Evolutionary conservation across 1,140 invertebrate genomes (phyloP).

Genomic region (Leptonema lineaticorne): DNA sequence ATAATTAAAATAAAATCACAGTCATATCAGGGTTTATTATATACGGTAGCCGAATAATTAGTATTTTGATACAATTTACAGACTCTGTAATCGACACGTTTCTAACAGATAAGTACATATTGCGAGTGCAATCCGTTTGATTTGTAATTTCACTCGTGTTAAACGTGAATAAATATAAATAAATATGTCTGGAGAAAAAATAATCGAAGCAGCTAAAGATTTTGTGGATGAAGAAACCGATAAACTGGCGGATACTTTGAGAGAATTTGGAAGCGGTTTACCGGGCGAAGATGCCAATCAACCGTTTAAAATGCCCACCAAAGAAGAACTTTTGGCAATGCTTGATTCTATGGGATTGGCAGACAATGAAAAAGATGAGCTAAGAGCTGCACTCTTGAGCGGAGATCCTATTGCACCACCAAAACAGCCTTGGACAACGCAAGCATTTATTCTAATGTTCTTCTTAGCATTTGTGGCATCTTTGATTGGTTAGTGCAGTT

Average conservation of each 20-base stretch:
- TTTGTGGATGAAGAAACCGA: conserved; percentile 48
- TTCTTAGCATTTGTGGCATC: conserved; percentile 44
- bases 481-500: conserved; percentile 46
- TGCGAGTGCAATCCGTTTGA: too few species aligned
- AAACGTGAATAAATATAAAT: too few species aligned
- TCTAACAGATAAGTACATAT: too few species aligned
- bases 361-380: conserved; percentile 56
- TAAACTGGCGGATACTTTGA: conserved; percentile 46
- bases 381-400: conserved; percentile 54
- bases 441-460: conserved; percentile 43
- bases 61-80: too few species aligned
- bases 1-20: too few species aligned
- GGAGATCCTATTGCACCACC: conserved; percentile 30
- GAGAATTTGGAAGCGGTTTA: conserved; percentile 44
- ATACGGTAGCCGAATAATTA: too few species aligned
- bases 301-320: conserved; percentile 51
- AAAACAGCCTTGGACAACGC: conserved; percentile 19
- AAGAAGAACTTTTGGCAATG: conserved; percentile 58
- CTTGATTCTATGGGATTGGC: conserved; percentile 57
- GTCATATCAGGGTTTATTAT: too few species aligned
- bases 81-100: too few species aligned
- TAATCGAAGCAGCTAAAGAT: conserved; percentile 46
- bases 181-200: conserved; percentile 37
- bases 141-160: too few species aligned
- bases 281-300: conserved; percentile 41